Percentiles rank a stretch among this genome's conserved stretches.
These are phyloP conservation scores for Hippoglossus stenolepis DNA, from an alignment of 2,113 vertebrate genomes.

Conservation along the genomic window DNA sequence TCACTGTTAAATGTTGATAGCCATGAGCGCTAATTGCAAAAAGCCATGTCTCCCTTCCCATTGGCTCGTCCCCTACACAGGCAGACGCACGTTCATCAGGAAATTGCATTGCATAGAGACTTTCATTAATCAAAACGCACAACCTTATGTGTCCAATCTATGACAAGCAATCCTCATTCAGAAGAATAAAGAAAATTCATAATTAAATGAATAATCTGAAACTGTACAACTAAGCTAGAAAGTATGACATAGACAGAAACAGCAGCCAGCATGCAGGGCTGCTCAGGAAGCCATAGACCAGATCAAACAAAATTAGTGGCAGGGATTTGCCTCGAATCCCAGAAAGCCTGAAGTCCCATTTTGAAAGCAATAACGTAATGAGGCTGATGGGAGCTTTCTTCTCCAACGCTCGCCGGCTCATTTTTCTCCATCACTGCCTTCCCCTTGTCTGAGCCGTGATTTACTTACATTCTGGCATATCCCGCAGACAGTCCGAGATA, in stretches of 20 bases:
- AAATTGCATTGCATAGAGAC: constrained; percentile 36
- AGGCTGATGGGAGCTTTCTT: constrained; percentile 36
- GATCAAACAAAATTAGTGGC: constrained; percentile 46
- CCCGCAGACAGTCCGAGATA: constrained; percentile 3
- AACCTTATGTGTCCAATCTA: constrained; percentile 19
- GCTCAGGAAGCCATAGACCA: constrained; percentile 9
- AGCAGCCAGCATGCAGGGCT: constrained; percentile 6
- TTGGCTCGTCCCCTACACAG: constrained; percentile 42
- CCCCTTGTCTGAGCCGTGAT: constrained; percentile 42
- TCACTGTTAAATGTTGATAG: constrained; percentile 32
- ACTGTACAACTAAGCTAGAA: background rate
- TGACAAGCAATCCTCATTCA: constrained; percentile 25
- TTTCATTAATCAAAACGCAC: constrained; percentile 52
- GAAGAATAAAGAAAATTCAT: background rate
- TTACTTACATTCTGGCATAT: constrained; percentile 40
- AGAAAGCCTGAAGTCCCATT: constrained; percentile 25
- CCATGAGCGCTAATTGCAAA: constrained; percentile 41
- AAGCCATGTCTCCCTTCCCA: constrained; percentile 42
- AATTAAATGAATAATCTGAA: background rate
- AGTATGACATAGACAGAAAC: background rate
- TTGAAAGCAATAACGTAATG: constrained; percentile 53
- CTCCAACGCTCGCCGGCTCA: constrained; percentile 18
- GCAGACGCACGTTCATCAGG: constrained; percentile 47
- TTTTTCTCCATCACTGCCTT: constrained; percentile 22
- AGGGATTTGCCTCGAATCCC: constrained; percentile 44